Conservation (phyloP, 2,113 vertebrate species). For the Clarias macrocephalus region DNA sequence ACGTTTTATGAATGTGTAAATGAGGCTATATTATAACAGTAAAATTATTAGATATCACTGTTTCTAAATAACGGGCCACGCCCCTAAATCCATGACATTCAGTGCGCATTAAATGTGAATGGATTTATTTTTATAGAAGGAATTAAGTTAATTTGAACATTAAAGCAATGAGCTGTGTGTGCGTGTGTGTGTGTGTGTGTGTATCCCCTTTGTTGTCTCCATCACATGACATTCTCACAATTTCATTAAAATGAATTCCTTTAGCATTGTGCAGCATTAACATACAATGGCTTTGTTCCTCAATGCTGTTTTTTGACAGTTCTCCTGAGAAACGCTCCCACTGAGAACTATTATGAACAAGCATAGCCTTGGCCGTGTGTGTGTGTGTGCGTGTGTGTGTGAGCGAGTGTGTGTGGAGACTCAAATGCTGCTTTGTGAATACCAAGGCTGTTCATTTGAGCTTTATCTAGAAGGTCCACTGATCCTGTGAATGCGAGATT, state of each 20-base stretch:
- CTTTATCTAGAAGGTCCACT: slow-evolving; percentile 45
- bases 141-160: background rate
- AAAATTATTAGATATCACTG: background rate
- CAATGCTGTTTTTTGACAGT: background rate
- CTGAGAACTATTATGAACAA: slow-evolving; percentile 16
- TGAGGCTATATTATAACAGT: background rate
- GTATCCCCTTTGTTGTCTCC: slow-evolving; percentile 13
- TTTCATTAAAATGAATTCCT: slow-evolving; percentile 17
- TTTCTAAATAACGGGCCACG: background rate
- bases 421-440: slow-evolving; percentile 30
- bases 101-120: background rate
- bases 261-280: slow-evolving; percentile 15
- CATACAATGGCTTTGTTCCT: slow-evolving; percentile 45
- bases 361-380: slow-evolving; percentile 19
- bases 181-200: slow-evolving; percentile 9
- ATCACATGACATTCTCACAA: slow-evolving; percentile 26
- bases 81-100: background rate
- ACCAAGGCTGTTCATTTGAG: slow-evolving; percentile 41
- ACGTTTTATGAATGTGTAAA: background rate
- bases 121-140: background rate
- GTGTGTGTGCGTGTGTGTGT: slow-evolving; percentile 19
- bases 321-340: slow-evolving; percentile 23
- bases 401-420: slow-evolving; percentile 1
- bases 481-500: slow-evolving; percentile 49
- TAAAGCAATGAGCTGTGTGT: background rate